These are phyloP conservation scores for Cyphotilapia sp. DNA, from an alignment of 2,113 vertebrate genomes.

Conservation along the genomic window DNA sequence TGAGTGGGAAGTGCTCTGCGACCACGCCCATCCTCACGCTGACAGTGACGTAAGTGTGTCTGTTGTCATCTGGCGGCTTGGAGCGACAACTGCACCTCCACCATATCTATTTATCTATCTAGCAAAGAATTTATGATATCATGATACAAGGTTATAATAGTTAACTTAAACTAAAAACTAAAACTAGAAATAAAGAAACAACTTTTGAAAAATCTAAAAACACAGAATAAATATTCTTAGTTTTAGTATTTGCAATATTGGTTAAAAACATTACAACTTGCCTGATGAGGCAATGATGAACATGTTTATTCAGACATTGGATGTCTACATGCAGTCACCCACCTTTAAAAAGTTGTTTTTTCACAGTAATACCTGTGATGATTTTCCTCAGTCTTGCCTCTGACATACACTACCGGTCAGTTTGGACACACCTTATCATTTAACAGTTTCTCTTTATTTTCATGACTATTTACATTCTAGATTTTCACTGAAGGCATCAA, in stretches of 20 bases:
- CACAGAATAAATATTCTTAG: neutral
- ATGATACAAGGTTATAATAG: neutral
- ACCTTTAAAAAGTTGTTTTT: neutral
- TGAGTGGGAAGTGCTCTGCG: neutral
- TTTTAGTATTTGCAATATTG: neutral
- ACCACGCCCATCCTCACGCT: slow-evolving; percentile 38
- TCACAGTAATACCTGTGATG: neutral
- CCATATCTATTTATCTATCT: neutral
- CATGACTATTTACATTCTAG: neutral
- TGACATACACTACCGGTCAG: neutral
- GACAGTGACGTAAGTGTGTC: accelerated
- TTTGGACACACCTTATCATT: neutral
- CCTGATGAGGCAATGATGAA: neutral
- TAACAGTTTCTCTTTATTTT: neutral
- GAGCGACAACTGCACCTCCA: neutral
- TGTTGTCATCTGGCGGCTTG: neutral
- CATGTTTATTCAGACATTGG: neutral
- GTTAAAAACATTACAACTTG: neutral
- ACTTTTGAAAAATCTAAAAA: neutral
- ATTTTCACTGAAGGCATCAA: neutral
- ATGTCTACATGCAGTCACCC: neutral
- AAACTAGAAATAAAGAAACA: neutral
- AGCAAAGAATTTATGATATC: neutral
- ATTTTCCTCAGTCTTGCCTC: neutral
- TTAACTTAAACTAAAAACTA: neutral